Conservation (phyloP, 2,888 invertebrate species). For the Ligdia adustata region DNA sequence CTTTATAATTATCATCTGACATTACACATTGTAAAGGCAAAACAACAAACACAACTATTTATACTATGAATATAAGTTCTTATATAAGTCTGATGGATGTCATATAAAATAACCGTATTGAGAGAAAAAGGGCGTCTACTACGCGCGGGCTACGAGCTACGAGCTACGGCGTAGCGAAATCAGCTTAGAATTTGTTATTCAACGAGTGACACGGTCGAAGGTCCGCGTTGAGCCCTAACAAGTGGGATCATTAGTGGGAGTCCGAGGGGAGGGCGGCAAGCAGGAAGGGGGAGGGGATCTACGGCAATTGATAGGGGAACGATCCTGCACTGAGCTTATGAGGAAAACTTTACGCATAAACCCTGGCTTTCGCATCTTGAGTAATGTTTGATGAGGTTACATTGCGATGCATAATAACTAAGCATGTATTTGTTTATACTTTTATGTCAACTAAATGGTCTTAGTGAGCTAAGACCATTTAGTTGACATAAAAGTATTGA, state of each 20-base stretch:
- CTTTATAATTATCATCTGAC: too few relatives aligned
- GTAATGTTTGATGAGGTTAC: conserved; percentile 60
- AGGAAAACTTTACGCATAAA: conserved; percentile 79
- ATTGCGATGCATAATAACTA: conserved; percentile 40
- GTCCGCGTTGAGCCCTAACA: conserved; percentile 80
- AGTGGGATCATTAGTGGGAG: conserved; percentile 80
- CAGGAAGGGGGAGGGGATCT: conserved; percentile 42
- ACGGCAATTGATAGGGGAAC: conserved; percentile 80
- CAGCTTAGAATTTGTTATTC: conserved; percentile 80
- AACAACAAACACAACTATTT: neutral
- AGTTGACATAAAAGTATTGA: too few relatives aligned
- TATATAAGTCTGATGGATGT: too few relatives aligned
- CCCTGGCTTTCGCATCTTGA: conserved; percentile 55
- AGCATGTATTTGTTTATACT: too few relatives aligned
- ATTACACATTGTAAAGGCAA: neutral
- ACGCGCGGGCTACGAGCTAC: conserved; percentile 42
- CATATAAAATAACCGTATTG: neutral
- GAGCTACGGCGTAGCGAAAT: conserved; percentile 59
- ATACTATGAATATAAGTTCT: too few relatives aligned
- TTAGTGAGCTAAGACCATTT: too few relatives aligned
- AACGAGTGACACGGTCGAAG: conserved; percentile 75
- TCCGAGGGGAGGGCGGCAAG: conserved; percentile 46
- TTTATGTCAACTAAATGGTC: too few relatives aligned
- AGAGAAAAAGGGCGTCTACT: conserved; percentile 3
- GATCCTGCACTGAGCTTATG: conserved; percentile 72